Evolutionary conservation across 2,888 invertebrate genomes (phyloP), one percentile per base, ranked within the genome.

Genomic region (Minunthozetes semirufus): DNA sequence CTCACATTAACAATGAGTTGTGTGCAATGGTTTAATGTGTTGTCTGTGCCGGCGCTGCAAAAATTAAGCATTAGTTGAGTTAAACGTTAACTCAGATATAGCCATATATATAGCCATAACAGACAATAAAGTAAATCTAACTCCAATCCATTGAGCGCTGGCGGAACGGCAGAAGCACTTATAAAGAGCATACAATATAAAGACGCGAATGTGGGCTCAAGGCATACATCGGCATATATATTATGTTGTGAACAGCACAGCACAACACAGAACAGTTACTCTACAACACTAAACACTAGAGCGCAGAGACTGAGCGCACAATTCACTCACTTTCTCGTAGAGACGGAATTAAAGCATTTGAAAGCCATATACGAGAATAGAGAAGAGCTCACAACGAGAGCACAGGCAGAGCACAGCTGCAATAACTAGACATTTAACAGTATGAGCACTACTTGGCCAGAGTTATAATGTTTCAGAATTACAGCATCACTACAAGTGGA

Each of bases 401-500:
- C 22, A 22, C 15, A 42, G 42, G 42, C 46, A 63, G 38, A 63
- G 63, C 29, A 68, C 68, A 68, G 68, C 68, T 68, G 68, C 68
- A 38, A 68, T 42, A 68, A 38, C 42, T 42, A 68, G 42, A 68
- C 42, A 68, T 68, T 19, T 1, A 68, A 22, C 19, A 17, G 22
- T 68, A 68, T 68, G 13, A 22, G 42, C 38, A 68, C 29, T 19
- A 68, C 29, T 68, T 19, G 42, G 68, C 68, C 42, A 68, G 19
- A 68, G 68, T 68, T 68, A 68, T 68, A 68, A 68, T 68, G 68
- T 68, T 68, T 42, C 68, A 68, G 42, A 38, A 68, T 68, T 68
- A 68, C 68, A 68, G 68, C 68, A 68, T 68, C 42, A 68, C 42
- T 68, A 68, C 68, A 68, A 68, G 68, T 68, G 68, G 68, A 68